Evolutionary conservation across 2,888 invertebrate genomes (phyloP).

Genomic region (Carcina quercana): DNA sequence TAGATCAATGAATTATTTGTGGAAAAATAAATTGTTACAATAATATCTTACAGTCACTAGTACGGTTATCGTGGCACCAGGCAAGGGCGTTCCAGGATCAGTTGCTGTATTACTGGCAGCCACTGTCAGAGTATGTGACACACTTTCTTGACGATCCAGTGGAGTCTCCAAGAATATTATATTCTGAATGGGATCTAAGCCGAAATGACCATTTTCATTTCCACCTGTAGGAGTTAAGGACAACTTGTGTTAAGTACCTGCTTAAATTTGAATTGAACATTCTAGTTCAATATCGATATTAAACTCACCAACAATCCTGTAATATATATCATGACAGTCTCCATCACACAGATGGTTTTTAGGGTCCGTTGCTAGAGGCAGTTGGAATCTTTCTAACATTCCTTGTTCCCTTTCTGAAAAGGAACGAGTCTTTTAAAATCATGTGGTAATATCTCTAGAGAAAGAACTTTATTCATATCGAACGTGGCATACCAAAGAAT

Average conservation of each 20-base stretch:
- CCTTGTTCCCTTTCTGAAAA: conserved; percentile 51
- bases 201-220: conserved; percentile 41
- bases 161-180: conserved; percentile 37
- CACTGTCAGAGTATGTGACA: conserved; percentile 51
- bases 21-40: too few species aligned
- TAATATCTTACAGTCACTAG: conserved; percentile 50
- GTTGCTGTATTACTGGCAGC: conserved; percentile 65
- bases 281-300: too few species aligned
- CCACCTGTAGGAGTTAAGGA: conserved; percentile 30
- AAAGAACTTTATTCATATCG: too few species aligned
- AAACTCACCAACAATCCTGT: conserved; percentile 61
- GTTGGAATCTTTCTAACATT: conserved; percentile 33
- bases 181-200: conserved; percentile 42
- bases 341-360: conserved; percentile 57
- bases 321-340: conserved; percentile 53
- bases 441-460: too few species aligned
- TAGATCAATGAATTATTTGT: too few species aligned
- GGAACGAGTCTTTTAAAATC: too few species aligned
- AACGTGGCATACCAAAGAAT: conserved; percentile 52
- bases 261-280: too few species aligned
- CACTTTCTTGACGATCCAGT: conserved; percentile 57
- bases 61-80: conserved; percentile 46
- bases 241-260: background rate
- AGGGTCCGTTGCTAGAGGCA: conserved; percentile 53
- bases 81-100: conserved; percentile 26